Evolutionary conservation across 2,888 invertebrate species (phyloP), one percentile per base, ranked within the genome.

Genomic region (Frankliniella fusca): DNA sequence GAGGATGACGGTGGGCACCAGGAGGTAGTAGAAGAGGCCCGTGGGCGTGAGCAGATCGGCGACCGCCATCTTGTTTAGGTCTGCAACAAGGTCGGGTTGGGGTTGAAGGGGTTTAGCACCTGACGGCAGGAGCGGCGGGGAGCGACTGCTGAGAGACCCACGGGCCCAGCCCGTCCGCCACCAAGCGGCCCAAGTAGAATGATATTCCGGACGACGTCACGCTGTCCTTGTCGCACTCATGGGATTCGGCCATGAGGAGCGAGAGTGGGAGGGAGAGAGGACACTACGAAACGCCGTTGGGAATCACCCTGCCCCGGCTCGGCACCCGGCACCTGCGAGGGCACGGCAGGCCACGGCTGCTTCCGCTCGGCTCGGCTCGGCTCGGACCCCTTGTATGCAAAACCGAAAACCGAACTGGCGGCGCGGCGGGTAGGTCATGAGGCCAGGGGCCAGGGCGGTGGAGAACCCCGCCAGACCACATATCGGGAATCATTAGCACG

Each of bases 11-110:
- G 93, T 93, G 76, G 93, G 94, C 28, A 94, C 87, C 80, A 95
- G 88, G n/a, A 95, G 91, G 84, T 92, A 90, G 85, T 94, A 92
- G 87, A 95, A 94, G 83, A 94, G 88, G 85, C 90, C 92, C 82
- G 92, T 92, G 48, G 94, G 91, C 79, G 92, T 91, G 87, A 15
- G 84, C 82, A 50, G 83, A 82, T 82, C 54, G 61, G 27, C 9
- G 11, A 76, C 23, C 27, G 70, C 70, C 70, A 76, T 76, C 12
- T 9, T 27, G 70, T 3, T 15, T 15, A 20, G 54, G 15, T 54
- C 54, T 54, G 54, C 54, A 54, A 54, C 54, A 54, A 9, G 18
- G 54, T 20, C 23, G 23, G 23, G 70, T 70, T 20, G 23, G 54
- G 18, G 54, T 18, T 18, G 38, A 38, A 38, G 38, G 38, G 38